These are phyloP conservation scores for Lophius piscatorius DNA, from an alignment of 2,113 vertebrate species.

Conservation along the genomic window DNA sequence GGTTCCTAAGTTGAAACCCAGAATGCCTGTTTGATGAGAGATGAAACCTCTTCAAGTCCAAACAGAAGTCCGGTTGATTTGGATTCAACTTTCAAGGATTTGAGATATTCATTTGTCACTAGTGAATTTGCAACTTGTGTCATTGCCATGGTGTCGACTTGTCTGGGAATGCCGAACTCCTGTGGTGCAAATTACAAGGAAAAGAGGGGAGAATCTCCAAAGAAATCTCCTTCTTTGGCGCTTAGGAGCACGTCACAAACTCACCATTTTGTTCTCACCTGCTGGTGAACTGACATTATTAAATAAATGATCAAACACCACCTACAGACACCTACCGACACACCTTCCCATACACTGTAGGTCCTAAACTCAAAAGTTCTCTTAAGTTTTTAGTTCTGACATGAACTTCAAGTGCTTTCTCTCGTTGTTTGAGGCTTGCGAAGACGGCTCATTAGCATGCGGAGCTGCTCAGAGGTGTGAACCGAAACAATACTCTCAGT, in stretches of 20 bases:
- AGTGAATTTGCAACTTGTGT: no score
- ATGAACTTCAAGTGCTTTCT: constrained; percentile 14
- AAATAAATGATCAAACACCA: constrained; percentile 5
- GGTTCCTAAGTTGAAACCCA: no score
- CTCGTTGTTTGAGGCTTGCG: constrained; percentile 20
- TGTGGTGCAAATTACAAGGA: no score
- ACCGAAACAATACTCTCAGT: constrained; percentile 15
- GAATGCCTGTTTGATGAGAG: no score
- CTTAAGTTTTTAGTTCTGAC: not conserved
- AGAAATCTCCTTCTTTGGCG: no score
- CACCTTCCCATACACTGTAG: constrained; percentile 1
- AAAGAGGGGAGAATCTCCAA: constrained; percentile 12
- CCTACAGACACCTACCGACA: constrained; percentile 21
- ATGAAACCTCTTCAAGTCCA: no score
- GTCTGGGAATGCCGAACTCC: no score
- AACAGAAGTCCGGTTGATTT: no score
- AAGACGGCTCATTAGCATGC: constrained; percentile 35
- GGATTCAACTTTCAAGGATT: no score
- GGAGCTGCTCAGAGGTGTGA: constrained; percentile 3
- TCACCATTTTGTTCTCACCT: not conserved
- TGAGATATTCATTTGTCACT: no score
- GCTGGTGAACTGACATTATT: constrained; percentile 2
- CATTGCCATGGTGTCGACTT: no score
- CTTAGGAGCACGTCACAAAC: no score
- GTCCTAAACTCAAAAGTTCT: not conserved